Percentiles rank a stretch among this genome's conserved stretches.
These are phyloP conservation scores for Corticium candelabrum DNA, from an alignment of 37 sponge, comb jelly and placozoan species.

Conservation along the genomic window DNA sequence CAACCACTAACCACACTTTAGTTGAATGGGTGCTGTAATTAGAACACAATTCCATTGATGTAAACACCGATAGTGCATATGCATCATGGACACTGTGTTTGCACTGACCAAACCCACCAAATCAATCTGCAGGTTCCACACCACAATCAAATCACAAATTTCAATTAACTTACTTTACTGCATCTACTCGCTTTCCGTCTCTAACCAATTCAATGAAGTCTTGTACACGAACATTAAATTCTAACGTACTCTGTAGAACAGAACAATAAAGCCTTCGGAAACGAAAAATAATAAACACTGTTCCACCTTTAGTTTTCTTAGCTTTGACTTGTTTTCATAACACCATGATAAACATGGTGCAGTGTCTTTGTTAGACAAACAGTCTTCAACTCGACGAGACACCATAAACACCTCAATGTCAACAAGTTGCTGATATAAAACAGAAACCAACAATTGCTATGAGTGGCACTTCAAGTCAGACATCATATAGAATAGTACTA, in stretches of 20 bases:
- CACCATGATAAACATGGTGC: slow-evolving; percentile 88
- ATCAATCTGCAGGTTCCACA: no score
- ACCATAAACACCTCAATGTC: slow-evolving; percentile 75
- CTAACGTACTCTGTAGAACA: slow-evolving; percentile 59
- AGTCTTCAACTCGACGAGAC: slow-evolving; percentile 76
- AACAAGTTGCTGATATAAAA: slow-evolving; percentile 50
- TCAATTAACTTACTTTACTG: neutral
- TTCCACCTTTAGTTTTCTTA: slow-evolving; percentile 66
- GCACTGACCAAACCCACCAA: no score
- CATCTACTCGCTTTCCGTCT: neutral
- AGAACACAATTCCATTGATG: no score
- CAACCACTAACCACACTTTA: no score
- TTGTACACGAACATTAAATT: slow-evolving; percentile 76
- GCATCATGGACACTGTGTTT: no score
- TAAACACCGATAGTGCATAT: no score
- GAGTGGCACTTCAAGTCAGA: no score
- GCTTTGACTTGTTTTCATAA: slow-evolving; percentile 81
- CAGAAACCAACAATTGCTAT: no score
- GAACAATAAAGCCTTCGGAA: no score
- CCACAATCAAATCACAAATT: no score
- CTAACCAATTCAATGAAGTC: slow-evolving; percentile 87
- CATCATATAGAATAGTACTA: no score
- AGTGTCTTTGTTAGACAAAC: slow-evolving; percentile 55
- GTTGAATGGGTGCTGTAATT: no score
- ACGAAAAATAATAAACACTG: neutral